Percentiles rank a stretch among this genome's conserved stretches.
Conservation (phyloP, 37 sponge, comb jelly and placozoan species). For the Cladorhizidae sp. region DNA sequence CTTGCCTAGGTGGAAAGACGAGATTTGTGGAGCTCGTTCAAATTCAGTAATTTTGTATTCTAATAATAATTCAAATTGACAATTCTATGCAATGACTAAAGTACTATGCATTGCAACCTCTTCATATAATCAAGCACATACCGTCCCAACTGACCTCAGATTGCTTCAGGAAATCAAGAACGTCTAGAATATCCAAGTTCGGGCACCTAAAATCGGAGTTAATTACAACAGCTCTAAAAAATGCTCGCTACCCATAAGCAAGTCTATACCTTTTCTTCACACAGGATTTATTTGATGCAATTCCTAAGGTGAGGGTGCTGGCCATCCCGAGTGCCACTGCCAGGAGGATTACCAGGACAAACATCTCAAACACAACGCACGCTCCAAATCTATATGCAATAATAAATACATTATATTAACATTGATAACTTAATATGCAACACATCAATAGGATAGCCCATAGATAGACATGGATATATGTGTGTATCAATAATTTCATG, state of each 20-base stretch:
- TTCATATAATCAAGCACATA: too few species aligned
- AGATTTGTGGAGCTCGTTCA: too few species aligned
- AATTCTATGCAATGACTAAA: too few species aligned
- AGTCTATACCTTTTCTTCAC: neutral
- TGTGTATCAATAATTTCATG: too few species aligned
- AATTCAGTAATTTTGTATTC: too few species aligned
- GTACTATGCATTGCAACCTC: too few species aligned
- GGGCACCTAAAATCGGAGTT: neutral
- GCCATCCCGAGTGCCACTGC: neutral
- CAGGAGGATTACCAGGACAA: neutral
- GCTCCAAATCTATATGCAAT: neutral
- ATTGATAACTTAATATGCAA: too few species aligned
- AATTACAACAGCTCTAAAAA: neutral
- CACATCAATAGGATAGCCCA: neutral
- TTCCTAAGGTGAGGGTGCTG: neutral
- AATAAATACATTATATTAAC: too few species aligned
- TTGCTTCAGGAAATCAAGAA: neutral
- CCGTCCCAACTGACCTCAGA: neutral
- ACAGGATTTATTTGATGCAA: neutral
- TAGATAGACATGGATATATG: too few species aligned
- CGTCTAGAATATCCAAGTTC: neutral
- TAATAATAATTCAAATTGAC: too few species aligned
- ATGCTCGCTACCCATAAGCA: neutral
- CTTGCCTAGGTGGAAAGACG: too few species aligned
- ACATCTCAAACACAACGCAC: neutral